Evolutionary conservation across 2,797 vertebrate species (phyloP).

Genomic region (Fratercula arctica): DNA sequence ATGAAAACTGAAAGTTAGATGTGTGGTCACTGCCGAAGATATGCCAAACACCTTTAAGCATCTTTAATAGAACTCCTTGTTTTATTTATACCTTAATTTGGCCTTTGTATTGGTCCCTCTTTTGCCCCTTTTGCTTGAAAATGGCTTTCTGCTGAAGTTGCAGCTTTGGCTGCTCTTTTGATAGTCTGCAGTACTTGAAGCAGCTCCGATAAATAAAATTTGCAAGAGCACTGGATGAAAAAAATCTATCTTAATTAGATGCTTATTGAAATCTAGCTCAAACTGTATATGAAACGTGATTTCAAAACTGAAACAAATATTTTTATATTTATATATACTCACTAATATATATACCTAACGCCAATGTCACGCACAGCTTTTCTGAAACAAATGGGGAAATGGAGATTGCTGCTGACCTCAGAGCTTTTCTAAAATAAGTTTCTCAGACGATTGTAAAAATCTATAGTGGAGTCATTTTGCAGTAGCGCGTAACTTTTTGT

Average conservation of each 20-base stretch:
- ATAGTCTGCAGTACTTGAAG: background rate
- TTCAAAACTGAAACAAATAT: slow-evolving; percentile 12
- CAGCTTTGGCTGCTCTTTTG: background rate
- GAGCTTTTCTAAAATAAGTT: slow-evolving; percentile 18
- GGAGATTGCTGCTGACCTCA: slow-evolving; percentile 27
- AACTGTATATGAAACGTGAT: background rate
- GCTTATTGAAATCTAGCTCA: slow-evolving; percentile 41
- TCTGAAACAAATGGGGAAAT: slow-evolving; percentile 11
- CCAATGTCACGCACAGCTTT: background rate
- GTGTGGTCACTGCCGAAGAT: background rate
- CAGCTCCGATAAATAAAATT: slow-evolving; percentile 23
- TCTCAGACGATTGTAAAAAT: slow-evolving; percentile 5
- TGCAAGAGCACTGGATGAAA: slow-evolving; percentile 25
- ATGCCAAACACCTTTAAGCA: accelerated
- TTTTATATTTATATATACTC: slow-evolving; percentile 1
- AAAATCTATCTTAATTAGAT: slow-evolving; percentile 63
- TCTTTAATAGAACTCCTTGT: background rate
- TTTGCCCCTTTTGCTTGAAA: background rate
- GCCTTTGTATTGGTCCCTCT: background rate
- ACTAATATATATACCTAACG: background rate
- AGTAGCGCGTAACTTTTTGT: background rate
- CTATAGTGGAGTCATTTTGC: background rate
- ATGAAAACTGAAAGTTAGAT: background rate
- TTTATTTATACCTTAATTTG: background rate
- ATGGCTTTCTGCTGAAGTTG: background rate